These are phyloP conservation scores for Heterohyrax brucei DNA, from an alignment of 2,797 vertebrate species.

Conservation along the genomic window DNA sequence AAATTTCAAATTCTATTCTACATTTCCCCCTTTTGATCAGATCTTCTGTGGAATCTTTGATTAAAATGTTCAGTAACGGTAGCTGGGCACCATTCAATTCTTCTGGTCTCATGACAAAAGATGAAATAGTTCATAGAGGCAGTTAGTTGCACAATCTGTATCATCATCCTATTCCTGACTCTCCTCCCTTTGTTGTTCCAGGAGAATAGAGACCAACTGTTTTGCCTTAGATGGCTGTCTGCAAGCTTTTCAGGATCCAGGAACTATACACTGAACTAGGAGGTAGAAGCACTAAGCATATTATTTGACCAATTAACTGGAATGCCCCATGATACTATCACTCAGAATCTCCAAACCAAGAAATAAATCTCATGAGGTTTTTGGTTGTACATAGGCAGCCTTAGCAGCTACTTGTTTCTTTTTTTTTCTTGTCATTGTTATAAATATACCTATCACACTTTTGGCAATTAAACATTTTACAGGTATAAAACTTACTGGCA, in stretches of 20 bases:
- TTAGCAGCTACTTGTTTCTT: not conserved
- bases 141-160: not conserved
- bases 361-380: not conserved
- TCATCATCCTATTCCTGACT: not conserved
- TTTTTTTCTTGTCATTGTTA: not conserved
- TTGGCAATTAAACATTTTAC: not conserved
- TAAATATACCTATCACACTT: not conserved
- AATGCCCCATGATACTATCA: not conserved
- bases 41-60: not conserved
- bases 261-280: not conserved
- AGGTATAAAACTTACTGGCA: not conserved
- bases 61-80: not conserved
- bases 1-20: not conserved
- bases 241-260: not conserved
- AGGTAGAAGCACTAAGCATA: not conserved
- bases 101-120: not conserved
- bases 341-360: not conserved
- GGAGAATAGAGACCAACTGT: not conserved
- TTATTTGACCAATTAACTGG: not conserved
- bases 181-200: not conserved
- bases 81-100: not conserved
- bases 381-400: not conserved
- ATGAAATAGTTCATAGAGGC: not conserved
- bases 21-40: not conserved
- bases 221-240: not conserved